Percentiles rank a stretch among this genome's conserved stretches.
phyloP scores from a whole-genome alignment of 2,113 vertebrate genomes.

The Anarrhichthys ocellatus region DNA sequence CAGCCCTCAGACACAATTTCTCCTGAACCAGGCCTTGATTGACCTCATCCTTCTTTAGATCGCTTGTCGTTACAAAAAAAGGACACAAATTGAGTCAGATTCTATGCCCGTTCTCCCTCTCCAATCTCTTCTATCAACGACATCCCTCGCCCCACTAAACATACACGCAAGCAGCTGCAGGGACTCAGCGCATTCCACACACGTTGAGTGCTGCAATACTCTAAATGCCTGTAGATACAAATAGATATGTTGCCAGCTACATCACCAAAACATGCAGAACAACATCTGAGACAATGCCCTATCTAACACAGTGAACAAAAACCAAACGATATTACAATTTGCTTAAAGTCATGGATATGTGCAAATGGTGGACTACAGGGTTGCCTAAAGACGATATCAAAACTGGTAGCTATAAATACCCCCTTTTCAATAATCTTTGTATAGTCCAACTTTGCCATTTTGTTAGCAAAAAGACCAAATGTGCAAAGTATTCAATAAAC shows the following conservation, averaged over 20 bases:
- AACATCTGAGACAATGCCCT: background rate
- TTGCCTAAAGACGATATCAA: background rate
- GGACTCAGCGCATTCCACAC: slow-evolving; percentile 52
- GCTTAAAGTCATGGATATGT: background rate
- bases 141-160: too few relatives aligned
- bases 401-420: background rate
- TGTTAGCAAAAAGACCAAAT: background rate
- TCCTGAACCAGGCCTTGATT: background rate
- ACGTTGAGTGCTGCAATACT: slow-evolving; percentile 38
- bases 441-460: background rate
- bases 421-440: background rate
- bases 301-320: background rate
- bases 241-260: slow-evolving; percentile 61
- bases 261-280: slow-evolving; percentile 26
- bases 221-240: slow-evolving; percentile 58
- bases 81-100: background rate
- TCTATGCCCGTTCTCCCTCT: background rate
- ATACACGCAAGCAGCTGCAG: slow-evolving; percentile 34
- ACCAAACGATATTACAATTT: background rate
- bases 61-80: background rate
- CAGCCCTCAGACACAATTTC: background rate
- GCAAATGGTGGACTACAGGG: background rate
- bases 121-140: background rate
- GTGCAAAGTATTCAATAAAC: background rate
- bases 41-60: background rate